A percentile compares a stretch with the other conserved stretches of the same genome.
Conservation (phyloP, 1,140 invertebrate species). For the Bombus pyrosoma region DNA sequence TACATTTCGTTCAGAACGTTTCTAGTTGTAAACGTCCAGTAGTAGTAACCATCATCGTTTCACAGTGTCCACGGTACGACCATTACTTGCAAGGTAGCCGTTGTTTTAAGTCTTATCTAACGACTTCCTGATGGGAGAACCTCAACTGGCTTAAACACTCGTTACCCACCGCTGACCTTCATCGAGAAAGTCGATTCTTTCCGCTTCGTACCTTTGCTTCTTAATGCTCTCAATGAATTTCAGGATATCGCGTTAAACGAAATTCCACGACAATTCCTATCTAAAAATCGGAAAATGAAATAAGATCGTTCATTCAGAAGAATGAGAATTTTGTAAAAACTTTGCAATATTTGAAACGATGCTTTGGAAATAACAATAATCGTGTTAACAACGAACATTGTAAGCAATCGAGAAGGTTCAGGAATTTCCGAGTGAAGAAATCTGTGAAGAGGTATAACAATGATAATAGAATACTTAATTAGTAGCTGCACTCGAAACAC, state of each 20-base stretch:
- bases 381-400: too few species aligned
- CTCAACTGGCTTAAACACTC: slow-evolving; percentile 51
- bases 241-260: background rate
- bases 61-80: slow-evolving; percentile 38
- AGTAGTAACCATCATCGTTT: slow-evolving; percentile 64
- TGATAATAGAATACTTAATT: background rate
- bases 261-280: too few species aligned
- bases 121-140: slow-evolving; percentile 44
- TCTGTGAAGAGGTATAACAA: background rate
- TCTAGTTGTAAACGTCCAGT: slow-evolving; percentile 59
- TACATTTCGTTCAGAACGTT: slow-evolving; percentile 49
- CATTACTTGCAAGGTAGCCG: slow-evolving; percentile 64
- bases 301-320: too few species aligned
- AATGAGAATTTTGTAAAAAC: too few species aligned
- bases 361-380: too few species aligned
- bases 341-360: too few species aligned
- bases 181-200: background rate
- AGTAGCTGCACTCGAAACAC: background rate
- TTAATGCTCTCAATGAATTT: background rate
- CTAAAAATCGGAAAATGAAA: too few species aligned
- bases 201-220: background rate
- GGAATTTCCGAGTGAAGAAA: background rate
- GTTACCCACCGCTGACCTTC: slow-evolving; percentile 42
- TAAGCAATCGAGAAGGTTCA: too few species aligned
- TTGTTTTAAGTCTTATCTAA: slow-evolving; percentile 58